Evolutionary conservation across 1,140 invertebrate genomes (phyloP), one percentile per base, ranked within the genome.

Genomic region (Sinella curviseta): DNA sequence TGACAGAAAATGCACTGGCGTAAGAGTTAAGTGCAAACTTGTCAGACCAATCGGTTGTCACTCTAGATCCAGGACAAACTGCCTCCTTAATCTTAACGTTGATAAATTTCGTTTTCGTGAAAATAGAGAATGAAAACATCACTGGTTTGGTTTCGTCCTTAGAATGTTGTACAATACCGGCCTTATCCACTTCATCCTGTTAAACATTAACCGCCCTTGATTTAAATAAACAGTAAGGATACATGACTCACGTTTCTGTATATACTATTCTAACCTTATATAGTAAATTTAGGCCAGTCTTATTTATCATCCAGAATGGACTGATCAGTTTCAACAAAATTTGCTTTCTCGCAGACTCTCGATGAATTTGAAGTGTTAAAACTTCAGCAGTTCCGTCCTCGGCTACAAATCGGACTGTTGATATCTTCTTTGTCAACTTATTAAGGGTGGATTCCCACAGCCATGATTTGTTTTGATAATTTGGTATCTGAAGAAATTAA

Each of bases 301-400:
- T 97, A 87, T 99, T 99, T 8, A 99, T 89, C 94, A 99, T 96
- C 97, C 97, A 99, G 88, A 98, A 99, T 14, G 97, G 98, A 86
- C 94, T 95, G 86, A 95, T 99, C 0, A 99, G 86, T 0, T 93
- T 91, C 85, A 96, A 89, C 60, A 92, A 88, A 0, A 92, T 85
- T 1, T 89, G 88, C n/a, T n/a, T n/a, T n/a, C n/a, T n/a, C n/a
- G n/a, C n/a, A 31, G 88, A 86, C 20, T 89, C 90, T 78, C 90
- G 93, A 86, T 95, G 94, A 85, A 98, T 90, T 77, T 96, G 97
- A 1, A 99, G 89, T 86, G 97, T 94, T 86, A 95, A 87, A 85
- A 93, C 91, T 84, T 92, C 90, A 30, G 90, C 86, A 0, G 88
- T 88, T 83, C 92, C 92, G 97, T 97, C 0, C 91, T 92, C 95